phyloP scores from a whole-genome alignment of 2,113 vertebrate genomes.

The Noturus placidus region DNA sequence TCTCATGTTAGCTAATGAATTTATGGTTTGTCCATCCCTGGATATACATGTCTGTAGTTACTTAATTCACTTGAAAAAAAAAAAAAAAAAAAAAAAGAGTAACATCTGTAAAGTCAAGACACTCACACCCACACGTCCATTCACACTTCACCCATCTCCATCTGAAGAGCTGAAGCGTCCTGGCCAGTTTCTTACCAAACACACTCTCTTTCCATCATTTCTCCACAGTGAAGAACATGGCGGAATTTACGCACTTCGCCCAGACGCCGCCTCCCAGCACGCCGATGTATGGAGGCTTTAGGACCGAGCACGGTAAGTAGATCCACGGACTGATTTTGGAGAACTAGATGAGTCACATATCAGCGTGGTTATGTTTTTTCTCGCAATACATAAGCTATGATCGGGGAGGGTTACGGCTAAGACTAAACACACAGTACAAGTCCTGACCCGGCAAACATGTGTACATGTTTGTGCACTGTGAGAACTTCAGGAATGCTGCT shows the following conservation, averaged over 20 bases:
- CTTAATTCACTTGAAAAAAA: not conserved
- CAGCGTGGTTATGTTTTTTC: not conserved
- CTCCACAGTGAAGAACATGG: conserved; percentile 68
- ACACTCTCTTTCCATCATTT: conserved; percentile 34
- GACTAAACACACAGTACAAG: not conserved
- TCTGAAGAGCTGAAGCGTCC: not conserved
- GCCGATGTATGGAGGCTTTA: conserved; percentile 63
- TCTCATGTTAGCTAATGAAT: not conserved
- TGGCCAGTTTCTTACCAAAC: not conserved
- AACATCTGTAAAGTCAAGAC: not conserved
- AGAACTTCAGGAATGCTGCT: conserved; percentile 1
- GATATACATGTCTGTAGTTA: not conserved
- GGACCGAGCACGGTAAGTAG: conserved; percentile 65
- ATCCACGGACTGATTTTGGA: not conserved
- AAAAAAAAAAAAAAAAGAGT: not conserved
- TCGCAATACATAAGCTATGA: not conserved
- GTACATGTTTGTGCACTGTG: not conserved
- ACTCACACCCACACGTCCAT: not conserved
- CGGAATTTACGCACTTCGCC: conserved; percentile 58
- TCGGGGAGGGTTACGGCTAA: not conserved
- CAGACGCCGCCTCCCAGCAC: conserved; percentile 61
- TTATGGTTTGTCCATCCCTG: not conserved
- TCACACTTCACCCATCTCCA: not conserved
- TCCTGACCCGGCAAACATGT: not conserved
- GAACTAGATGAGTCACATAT: not conserved